These are phyloP conservation scores for Bovichtus variegatus DNA, from an alignment of 2,797 vertebrate species.

Conservation along the genomic window DNA sequence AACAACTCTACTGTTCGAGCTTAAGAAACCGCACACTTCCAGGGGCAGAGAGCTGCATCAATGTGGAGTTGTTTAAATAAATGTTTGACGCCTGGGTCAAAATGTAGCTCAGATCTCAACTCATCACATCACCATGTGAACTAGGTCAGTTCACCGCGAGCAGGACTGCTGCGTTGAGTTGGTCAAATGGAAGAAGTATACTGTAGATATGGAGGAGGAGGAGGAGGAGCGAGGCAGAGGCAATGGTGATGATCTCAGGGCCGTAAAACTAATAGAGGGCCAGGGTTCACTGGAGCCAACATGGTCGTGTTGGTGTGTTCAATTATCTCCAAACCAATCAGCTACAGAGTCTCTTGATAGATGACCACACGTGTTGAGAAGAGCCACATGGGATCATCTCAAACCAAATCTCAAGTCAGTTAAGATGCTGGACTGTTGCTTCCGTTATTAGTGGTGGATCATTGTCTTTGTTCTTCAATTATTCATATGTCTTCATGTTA, in stretches of 20 bases:
- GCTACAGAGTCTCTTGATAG: not conserved
- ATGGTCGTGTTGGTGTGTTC: constrained; percentile 10
- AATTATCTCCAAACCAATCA: constrained; percentile 31
- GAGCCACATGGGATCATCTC: not conserved
- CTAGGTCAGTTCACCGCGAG: constrained; percentile 64
- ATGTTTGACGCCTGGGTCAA: constrained; percentile 53
- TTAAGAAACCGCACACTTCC: not conserved
- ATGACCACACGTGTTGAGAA: not conserved
- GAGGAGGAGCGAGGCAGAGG: not conserved
- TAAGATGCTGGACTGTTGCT: not conserved
- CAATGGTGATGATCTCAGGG: constrained; percentile 28
- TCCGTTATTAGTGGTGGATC: not conserved
- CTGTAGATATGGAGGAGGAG: not conserved
- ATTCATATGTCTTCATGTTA: not conserved
- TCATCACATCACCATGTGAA: constrained; percentile 73
- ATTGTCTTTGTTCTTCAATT: not conserved
- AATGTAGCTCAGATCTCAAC: constrained; percentile 66
- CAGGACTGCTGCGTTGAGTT: constrained; percentile 34
- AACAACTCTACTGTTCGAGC: not conserved
- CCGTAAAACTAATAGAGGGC: constrained; percentile 28
- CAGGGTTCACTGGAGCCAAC: constrained; percentile 36
- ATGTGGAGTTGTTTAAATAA: constrained; percentile 55
- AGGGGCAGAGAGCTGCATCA: constrained; percentile 4
- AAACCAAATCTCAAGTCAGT: not conserved
- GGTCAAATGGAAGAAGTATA: constrained; percentile 14